Conservation (phyloP, 2,888 invertebrate genomes). For the Campoletis raptor region DNA sequence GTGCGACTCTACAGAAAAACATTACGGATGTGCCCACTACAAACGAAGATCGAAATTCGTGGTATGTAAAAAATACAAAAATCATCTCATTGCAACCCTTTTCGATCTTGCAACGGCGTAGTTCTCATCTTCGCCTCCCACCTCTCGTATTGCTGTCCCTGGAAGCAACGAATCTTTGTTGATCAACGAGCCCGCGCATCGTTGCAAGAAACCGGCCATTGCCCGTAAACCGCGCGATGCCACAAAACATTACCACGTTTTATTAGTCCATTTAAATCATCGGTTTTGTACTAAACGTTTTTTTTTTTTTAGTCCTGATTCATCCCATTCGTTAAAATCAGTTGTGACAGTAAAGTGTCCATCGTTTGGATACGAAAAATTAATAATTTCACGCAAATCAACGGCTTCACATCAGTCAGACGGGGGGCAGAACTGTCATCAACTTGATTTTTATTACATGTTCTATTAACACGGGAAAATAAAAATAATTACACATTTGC, state of each 20-base stretch:
- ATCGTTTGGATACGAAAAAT: background rate
- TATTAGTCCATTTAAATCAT: background rate
- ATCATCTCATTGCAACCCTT: background rate
- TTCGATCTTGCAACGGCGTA: background rate
- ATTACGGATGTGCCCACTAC: constrained; percentile 92
- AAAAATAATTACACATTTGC: no score
- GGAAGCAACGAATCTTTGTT: constrained; percentile 21
- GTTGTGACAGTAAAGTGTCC: background rate
- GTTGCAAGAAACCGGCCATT: background rate
- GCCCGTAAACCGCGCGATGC: background rate
- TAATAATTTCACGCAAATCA: background rate
- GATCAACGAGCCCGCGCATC: constrained; percentile 8
- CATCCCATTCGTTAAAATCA: background rate
- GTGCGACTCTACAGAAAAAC: constrained; percentile 73
- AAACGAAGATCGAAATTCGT: constrained; percentile 94
- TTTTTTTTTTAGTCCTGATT: background rate
- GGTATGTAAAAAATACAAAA: constrained; percentile 86
- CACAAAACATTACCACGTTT: background rate
- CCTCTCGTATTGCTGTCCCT: background rate
- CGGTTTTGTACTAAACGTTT: background rate
- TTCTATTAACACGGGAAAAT: no score
- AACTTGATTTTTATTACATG: no score
- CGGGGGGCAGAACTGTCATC: no score
- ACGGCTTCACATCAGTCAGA: no score
- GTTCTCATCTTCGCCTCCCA: background rate